Conservation (phyloP, 2,113 vertebrate species). For the Terrapene triunguis region DNA sequence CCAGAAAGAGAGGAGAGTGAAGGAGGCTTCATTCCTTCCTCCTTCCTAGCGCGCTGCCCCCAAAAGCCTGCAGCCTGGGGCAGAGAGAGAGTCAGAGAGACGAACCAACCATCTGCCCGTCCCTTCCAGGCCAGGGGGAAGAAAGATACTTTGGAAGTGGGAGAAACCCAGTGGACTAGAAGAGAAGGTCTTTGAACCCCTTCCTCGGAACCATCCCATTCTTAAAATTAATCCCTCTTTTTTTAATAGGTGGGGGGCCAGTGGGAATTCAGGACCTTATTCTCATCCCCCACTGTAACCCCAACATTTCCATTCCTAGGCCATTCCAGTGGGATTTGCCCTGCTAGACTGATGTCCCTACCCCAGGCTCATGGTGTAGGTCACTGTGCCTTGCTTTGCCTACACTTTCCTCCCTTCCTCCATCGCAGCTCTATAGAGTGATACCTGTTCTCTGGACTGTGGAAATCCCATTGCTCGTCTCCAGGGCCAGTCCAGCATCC, state of each 20-base stretch:
- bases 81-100: not conserved
- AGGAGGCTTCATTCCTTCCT: not conserved
- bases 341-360: not conserved
- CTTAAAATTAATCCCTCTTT: not conserved
- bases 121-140: not conserved
- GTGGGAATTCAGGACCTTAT: not conserved
- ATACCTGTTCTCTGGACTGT: constrained; percentile 77
- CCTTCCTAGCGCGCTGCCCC: no score
- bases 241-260: not conserved
- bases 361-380: not conserved
- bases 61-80: no score
- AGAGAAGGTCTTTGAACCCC: not conserved
- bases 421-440: not conserved
- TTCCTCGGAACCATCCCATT: not conserved
- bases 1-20: not conserved
- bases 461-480: constrained; percentile 62
- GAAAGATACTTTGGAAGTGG: not conserved
- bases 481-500: constrained; percentile 85
- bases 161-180: not conserved
- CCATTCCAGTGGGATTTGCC: not conserved
- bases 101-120: not conserved
- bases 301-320: not conserved
- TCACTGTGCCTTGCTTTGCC: not conserved
- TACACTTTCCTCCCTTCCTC: not conserved
- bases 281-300: not conserved